Percentiles rank a stretch among this genome's conserved stretches.
These are phyloP conservation scores for Toxotes lorentzi DNA, from an alignment of 2,797 vertebrate species.

Conservation along the genomic window DNA sequence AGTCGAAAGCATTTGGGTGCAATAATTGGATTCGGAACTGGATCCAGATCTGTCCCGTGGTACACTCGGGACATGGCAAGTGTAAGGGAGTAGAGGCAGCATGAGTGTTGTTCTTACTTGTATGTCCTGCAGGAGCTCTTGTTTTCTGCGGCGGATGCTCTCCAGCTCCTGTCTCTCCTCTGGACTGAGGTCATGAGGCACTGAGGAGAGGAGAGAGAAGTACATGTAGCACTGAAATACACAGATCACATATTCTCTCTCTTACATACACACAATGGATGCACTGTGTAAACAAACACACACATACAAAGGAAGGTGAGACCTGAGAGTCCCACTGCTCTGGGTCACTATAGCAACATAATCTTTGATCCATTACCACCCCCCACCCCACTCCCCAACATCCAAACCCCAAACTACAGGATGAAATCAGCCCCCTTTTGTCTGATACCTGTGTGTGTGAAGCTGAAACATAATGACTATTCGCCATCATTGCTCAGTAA, in stretches of 20 bases:
- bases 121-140: slow-evolving; percentile 96
- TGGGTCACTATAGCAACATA: slow-evolving; percentile 65
- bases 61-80: background rate
- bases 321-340: slow-evolving; percentile 57
- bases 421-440: slow-evolving; percentile 40
- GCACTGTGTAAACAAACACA: background rate
- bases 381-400: slow-evolving; percentile 17
- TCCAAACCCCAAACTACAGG: slow-evolving; percentile 24
- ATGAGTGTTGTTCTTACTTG: slow-evolving; percentile 84
- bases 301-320: background rate
- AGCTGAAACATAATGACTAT: background rate
- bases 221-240: slow-evolving; percentile 25
- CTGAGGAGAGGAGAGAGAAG: slow-evolving; percentile 73
- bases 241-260: slow-evolving; percentile 35
- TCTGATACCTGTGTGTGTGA: background rate
- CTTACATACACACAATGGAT: slow-evolving; percentile 10
- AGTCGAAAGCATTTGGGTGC: background rate
- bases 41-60: background rate
- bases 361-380: slow-evolving; percentile 53
- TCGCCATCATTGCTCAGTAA: background rate
- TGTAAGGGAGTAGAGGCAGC: background rate
- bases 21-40: background rate
- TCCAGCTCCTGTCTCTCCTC: slow-evolving; percentile 96
- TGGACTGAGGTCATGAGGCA: slow-evolving; percentile 94
- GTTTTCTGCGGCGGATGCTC: slow-evolving; percentile 94